Conservation (phyloP, 2,888 invertebrate genomes). For the Saturnia pavonia region DNA sequence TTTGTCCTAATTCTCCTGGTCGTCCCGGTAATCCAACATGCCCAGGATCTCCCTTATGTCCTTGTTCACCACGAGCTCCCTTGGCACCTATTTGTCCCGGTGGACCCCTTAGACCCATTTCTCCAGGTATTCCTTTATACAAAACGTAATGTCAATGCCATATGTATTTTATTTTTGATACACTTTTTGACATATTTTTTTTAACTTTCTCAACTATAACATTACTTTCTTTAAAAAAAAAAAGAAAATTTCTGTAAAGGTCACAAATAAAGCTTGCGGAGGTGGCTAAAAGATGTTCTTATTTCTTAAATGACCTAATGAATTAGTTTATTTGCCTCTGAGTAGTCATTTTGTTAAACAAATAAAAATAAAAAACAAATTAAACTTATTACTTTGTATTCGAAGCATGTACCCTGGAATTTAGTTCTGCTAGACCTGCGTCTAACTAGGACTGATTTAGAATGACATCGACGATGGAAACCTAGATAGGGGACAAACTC, state of each 20-base stretch:
- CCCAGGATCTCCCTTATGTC: conserved; percentile 88
- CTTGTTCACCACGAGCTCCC: conserved; percentile 88
- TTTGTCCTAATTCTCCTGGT: conserved; percentile 87
- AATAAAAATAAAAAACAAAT: too few relatives aligned
- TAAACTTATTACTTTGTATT: not conserved
- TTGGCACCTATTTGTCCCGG: conserved; percentile 86
- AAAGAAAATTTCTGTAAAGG: too few relatives aligned
- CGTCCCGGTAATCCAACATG: conserved; percentile 89
- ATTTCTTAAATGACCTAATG: too few relatives aligned
- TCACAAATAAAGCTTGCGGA: too few relatives aligned
- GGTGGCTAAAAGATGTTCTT: too few relatives aligned
- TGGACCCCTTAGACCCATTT: conserved; percentile 83
- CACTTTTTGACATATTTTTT: too few relatives aligned
- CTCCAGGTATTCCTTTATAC: conserved; percentile 82
- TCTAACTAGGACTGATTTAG: not conserved
- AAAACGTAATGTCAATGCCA: conserved; percentile 8
- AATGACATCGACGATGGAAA: too few relatives aligned
- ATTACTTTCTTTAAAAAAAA: too few relatives aligned
- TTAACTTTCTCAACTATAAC: too few relatives aligned
- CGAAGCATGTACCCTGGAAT: not conserved
- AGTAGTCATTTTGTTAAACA: too few relatives aligned
- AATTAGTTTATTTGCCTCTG: too few relatives aligned
- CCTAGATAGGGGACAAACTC: not conserved
- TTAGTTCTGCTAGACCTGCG: not conserved
- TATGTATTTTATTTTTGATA: too few relatives aligned